phyloP scores from a whole-genome alignment of 2,113 vertebrate species.

The Halichoeres trimaculatus region DNA sequence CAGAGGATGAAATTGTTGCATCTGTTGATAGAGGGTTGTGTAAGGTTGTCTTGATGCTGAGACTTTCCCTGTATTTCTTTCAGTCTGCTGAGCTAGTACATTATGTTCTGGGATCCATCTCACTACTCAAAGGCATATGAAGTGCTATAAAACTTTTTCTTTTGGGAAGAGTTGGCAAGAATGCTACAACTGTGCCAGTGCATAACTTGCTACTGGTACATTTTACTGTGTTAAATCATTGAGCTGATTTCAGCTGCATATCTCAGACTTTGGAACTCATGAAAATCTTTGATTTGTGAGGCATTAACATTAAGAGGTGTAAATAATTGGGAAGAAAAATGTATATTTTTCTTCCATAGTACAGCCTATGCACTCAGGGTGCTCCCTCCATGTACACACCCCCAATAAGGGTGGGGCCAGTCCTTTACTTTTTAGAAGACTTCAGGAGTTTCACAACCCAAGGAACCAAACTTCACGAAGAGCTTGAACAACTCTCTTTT shows the following conservation, averaged over 20 bases:
- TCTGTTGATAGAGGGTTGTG: not conserved
- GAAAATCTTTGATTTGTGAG: not conserved
- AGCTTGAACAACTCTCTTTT: not conserved
- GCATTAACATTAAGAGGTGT: not conserved
- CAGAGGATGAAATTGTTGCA: not conserved
- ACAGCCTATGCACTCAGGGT: not conserved
- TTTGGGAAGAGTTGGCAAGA: conserved; percentile 18
- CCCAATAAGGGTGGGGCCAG: conserved; percentile 11
- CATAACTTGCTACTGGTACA: not conserved
- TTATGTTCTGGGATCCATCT: not conserved
- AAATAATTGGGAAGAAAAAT: not conserved
- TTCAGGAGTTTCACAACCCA: conserved; percentile 4
- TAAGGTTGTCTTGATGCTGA: not conserved
- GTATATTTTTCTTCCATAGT: not conserved
- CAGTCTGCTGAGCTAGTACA: not conserved
- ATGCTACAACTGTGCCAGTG: not conserved
- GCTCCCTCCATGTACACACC: conserved; percentile 7
- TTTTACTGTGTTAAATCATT: not conserved
- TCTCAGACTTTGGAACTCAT: not conserved
- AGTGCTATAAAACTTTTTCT: not conserved
- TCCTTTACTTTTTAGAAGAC: conserved; percentile 17
- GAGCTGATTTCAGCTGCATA: not conserved
- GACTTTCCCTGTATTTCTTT: not conserved
- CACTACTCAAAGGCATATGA: not conserved
- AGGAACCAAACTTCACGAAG: conserved; percentile 6